These are phyloP conservation scores for Mesembrinibis cayennensis DNA, from an alignment of 2,113 vertebrate genomes.

Conservation along the genomic window DNA sequence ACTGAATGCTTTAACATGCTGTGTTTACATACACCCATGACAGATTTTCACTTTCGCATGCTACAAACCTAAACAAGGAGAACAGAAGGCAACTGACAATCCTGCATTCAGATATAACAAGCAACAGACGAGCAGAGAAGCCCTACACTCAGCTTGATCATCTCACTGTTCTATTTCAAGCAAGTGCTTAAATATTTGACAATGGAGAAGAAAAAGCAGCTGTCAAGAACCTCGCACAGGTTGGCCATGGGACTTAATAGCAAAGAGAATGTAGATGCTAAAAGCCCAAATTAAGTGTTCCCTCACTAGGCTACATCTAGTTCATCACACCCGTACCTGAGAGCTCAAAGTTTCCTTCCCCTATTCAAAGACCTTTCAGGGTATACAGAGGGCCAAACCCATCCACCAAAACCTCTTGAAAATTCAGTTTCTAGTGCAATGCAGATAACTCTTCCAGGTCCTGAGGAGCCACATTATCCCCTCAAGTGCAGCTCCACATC, in stretches of 20 bases:
- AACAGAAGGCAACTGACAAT: neutral
- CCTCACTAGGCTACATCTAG: neutral
- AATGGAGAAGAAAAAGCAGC: neutral
- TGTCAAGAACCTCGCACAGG: neutral
- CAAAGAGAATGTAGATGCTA: neutral
- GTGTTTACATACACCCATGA: neutral
- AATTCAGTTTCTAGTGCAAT: neutral
- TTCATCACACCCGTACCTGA: neutral
- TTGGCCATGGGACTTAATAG: neutral
- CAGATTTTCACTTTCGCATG: neutral
- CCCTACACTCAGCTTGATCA: neutral
- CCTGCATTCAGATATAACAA: neutral
- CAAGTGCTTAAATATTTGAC: neutral
- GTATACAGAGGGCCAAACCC: neutral
- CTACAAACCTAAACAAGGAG: constrained; percentile 19
- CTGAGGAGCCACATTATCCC: neutral
- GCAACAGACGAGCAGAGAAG: constrained; percentile 1
- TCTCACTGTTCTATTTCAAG: neutral
- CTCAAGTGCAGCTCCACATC: neutral
- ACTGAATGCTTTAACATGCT: neutral
- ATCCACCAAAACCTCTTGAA: neutral
- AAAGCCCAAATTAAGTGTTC: neutral
- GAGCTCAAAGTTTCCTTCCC: neutral
- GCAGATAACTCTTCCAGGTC: neutral
- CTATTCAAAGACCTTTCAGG: neutral